Conservation (phyloP, 2,888 invertebrate genomes). For the Melinaea menophilus region DNA sequence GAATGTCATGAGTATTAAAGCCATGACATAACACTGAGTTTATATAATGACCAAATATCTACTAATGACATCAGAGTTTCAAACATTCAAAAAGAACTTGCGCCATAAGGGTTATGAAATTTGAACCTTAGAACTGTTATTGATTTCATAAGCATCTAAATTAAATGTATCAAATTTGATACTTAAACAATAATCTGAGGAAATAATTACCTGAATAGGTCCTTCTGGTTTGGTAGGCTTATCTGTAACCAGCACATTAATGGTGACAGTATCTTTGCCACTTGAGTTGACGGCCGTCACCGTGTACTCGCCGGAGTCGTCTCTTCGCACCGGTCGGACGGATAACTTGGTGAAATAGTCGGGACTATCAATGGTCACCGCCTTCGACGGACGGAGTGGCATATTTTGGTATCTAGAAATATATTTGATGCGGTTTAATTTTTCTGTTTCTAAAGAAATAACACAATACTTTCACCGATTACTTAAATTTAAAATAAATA, state of each 20-base stretch:
- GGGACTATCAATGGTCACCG: conserved; percentile 87
- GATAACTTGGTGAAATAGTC: conserved; percentile 93
- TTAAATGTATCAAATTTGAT: background rate
- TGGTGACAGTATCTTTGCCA: conserved; percentile 89
- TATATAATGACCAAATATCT: too few species aligned
- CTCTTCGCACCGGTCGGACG: conserved; percentile 86
- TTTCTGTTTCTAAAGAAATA: too few species aligned
- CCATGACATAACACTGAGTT: too few species aligned
- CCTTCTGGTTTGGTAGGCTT: conserved; percentile 94
- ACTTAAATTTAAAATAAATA: too few species aligned
- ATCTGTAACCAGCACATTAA: conserved; percentile 90
- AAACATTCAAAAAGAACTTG: too few species aligned
- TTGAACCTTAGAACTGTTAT: background rate
- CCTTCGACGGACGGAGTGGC: conserved; percentile 82
- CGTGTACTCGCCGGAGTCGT: conserved; percentile 92
- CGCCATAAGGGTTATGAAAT: too few species aligned
- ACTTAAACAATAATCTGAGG: background rate
- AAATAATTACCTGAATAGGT: conserved; percentile 83
- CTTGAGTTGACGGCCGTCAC: conserved; percentile 92
- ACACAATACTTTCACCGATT: too few species aligned
- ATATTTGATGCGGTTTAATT: background rate
- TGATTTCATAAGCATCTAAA: background rate
- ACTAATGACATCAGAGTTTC: too few species aligned
- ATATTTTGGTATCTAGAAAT: conserved; percentile 83
- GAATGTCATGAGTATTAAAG: too few species aligned